Percentiles rank a stretch among this genome's conserved stretches.
These are phyloP conservation scores for Grammomys dolichurus DNA, from an alignment of 2,113 vertebrate genomes.

Conservation along the genomic window DNA sequence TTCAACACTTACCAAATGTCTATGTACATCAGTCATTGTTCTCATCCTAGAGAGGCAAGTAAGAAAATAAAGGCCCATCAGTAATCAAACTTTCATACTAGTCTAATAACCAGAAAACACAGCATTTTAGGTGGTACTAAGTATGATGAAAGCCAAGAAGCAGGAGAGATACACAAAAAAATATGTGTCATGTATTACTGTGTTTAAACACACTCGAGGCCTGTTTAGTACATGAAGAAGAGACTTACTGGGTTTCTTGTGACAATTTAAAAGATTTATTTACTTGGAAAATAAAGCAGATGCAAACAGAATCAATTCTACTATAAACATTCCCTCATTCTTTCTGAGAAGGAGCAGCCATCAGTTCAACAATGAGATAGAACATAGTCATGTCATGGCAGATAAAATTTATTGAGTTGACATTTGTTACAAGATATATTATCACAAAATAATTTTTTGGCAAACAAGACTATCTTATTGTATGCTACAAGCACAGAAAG, in stretches of 20 bases:
- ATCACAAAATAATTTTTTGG: background rate
- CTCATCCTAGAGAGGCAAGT: background rate
- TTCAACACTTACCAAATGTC: background rate
- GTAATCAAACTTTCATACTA: background rate
- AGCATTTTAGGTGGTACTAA: background rate
- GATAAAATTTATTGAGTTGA: constrained; percentile 9
- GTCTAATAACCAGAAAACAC: background rate
- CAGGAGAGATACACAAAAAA: constrained; percentile 4
- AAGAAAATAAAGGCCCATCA: background rate
- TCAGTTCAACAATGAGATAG: constrained; percentile 19
- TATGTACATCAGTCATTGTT: background rate
- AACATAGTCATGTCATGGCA: background rate
- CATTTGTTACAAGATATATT: background rate
- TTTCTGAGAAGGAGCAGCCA: background rate
- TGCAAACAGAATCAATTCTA: background rate
- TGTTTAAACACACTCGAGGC: background rate
- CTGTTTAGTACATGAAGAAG: background rate
- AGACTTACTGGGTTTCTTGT: background rate
- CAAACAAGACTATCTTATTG: background rate
- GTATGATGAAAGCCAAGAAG: background rate
- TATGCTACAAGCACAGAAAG: background rate
- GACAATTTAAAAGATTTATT: constrained; percentile 17
- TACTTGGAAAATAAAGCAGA: constrained; percentile 31
- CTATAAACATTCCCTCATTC: background rate
- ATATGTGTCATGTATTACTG: background rate